These are phyloP conservation scores for Didymodactylos carnosus DNA, from an alignment of 2,888 invertebrate genomes.

Conservation along the genomic window DNA sequence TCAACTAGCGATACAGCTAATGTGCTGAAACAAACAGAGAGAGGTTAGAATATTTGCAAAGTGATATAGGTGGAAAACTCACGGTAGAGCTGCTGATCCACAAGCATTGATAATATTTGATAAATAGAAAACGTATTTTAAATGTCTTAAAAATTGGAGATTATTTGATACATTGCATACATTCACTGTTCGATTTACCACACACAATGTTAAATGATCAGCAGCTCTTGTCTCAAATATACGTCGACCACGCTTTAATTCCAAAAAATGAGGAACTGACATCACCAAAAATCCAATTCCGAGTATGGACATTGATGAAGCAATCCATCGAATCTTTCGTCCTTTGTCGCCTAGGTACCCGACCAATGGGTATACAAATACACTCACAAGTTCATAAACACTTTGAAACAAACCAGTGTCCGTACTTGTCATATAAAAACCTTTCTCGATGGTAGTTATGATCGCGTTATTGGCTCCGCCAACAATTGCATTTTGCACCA, in stretches of 20 bases:
- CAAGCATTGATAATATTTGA: slow-evolving; percentile 10
- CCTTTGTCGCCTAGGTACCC: slow-evolving; percentile 9
- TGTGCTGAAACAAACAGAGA: no score
- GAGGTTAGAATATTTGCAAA: no score
- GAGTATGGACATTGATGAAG: neutral
- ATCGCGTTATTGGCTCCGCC: slow-evolving; percentile 10
- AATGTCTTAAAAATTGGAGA: neutral
- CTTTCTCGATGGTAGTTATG: slow-evolving; percentile 8
- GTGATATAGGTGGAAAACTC: no score
- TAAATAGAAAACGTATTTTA: slow-evolving; percentile 8
- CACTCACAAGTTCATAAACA: slow-evolving; percentile 5
- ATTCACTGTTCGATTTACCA: neutral
- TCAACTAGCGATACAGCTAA: slow-evolving; percentile 6
- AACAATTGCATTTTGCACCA: slow-evolving; percentile 6
- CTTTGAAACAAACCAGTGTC: slow-evolving; percentile 6
- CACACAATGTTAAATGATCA: neutral
- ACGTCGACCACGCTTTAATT: neutral
- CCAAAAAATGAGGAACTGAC: slow-evolving; percentile 2
- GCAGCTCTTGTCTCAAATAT: neutral
- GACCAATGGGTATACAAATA: slow-evolving; percentile 6
- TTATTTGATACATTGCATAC: neutral
- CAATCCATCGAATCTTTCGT: neutral
- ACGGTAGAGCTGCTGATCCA: slow-evolving; percentile 1
- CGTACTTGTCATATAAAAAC: slow-evolving; percentile 1
- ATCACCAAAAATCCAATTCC: slow-evolving; percentile 5